phyloP scores from a whole-genome alignment of 1,140 invertebrate species.

The Piezodorus guildinii region DNA sequence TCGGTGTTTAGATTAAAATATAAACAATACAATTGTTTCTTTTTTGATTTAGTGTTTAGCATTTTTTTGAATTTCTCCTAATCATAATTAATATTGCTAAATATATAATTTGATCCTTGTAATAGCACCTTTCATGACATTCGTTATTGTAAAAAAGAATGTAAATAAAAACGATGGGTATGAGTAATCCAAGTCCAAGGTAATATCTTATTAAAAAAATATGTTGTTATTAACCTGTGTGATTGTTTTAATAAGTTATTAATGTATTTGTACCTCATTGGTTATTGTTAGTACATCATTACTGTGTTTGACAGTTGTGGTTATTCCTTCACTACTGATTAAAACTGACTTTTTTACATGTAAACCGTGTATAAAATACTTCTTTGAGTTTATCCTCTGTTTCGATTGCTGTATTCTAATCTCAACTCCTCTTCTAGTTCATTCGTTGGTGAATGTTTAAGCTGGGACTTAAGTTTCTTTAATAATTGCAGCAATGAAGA shows the following conservation, averaged over 20 bases:
- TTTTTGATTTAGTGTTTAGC: not conserved
- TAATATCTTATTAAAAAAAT: not conserved
- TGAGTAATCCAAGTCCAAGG: conserved; percentile 2
- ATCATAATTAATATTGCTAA: not conserved
- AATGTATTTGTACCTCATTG: not conserved
- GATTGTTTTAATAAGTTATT: not conserved
- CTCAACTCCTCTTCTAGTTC: not conserved
- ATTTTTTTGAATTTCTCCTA: not conserved
- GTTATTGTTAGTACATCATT: not conserved
- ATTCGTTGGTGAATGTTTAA: not conserved
- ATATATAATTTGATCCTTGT: not conserved
- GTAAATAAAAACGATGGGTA: not conserved
- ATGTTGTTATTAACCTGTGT: not conserved
- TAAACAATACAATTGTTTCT: not conserved
- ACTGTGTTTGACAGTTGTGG: not conserved
- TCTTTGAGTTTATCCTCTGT: not conserved
- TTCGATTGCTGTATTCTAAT: not conserved
- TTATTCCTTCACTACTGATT: not conserved
- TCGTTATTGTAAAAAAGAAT: not conserved
- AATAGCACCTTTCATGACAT: not conserved
- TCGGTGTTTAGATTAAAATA: not conserved
- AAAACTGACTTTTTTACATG: not conserved
- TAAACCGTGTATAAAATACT: not conserved
- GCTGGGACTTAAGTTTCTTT: conserved; percentile 4
- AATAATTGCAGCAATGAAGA: not conserved